Evolutionary conservation across 1,140 invertebrate genomes (phyloP).

Genomic region (Thaumetopoea pityocampa): DNA sequence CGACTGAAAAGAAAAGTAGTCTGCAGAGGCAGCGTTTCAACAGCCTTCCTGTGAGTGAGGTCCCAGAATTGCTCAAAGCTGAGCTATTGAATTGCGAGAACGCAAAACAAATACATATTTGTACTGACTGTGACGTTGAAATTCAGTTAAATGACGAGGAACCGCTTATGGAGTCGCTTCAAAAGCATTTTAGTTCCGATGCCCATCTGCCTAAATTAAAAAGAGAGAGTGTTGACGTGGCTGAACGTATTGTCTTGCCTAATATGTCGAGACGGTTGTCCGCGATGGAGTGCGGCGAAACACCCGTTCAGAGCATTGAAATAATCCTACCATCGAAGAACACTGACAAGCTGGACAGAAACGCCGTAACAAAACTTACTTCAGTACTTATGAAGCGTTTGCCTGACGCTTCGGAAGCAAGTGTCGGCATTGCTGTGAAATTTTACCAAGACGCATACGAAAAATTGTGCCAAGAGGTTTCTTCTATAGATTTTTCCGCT

Average conservation of each 20-base stretch:
- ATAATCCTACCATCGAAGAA: conserved; percentile 38
- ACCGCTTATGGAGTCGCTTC: conserved; percentile 61
- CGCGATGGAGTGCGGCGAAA: conserved; percentile 53
- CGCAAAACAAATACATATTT: conserved; percentile 62
- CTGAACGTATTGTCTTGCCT: conserved; percentile 53
- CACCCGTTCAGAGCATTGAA: conserved; percentile 37
- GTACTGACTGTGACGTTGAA: conserved; percentile 60
- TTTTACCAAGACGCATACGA: conserved; percentile 49
- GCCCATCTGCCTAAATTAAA: conserved; percentile 59
- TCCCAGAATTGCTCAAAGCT: conserved; percentile 57
- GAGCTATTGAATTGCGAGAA: conserved; percentile 45
- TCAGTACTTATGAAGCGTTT: conserved; percentile 40
- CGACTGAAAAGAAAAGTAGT: conserved; percentile 63
- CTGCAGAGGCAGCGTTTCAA: conserved; percentile 63
- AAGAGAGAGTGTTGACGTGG: conserved; percentile 60
- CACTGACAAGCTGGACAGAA: conserved; percentile 47
- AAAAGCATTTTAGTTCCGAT: conserved; percentile 58
- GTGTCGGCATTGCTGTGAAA: conserved; percentile 47
- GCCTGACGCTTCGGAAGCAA: conserved; percentile 59
- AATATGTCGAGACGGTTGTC: conserved; percentile 63
- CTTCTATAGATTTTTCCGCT: conserved; percentile 45
- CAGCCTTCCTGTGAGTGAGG: conserved; percentile 61
- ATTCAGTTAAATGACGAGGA: conserved; percentile 60
- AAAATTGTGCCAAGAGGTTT: conserved; percentile 47
- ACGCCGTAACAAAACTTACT: conserved; percentile 44